Evolutionary conservation across 2,888 invertebrate genomes (phyloP).

Genomic region (Trichogramma dendrolimi): DNA sequence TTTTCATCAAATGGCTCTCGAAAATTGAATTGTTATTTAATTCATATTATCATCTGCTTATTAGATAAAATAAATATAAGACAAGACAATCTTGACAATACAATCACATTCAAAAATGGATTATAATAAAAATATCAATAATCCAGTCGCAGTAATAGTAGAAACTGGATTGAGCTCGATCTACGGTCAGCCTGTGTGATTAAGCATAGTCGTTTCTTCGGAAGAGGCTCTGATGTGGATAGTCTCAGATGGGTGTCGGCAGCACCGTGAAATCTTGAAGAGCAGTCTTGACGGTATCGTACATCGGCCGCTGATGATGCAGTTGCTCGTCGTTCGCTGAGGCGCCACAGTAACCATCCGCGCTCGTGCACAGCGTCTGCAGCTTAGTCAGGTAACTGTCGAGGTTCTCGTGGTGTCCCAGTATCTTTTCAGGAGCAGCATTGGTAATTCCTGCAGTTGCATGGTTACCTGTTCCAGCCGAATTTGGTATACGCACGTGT

Average conservation of each 20-base stretch:
- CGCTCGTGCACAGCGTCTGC: constrained; percentile 74
- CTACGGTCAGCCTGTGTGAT: neutral
- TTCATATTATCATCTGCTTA: too few species aligned
- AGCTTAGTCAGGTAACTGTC: constrained; percentile 89
- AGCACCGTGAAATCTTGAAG: constrained; percentile 88
- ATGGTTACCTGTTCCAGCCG: constrained; percentile 52
- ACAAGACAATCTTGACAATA: too few species aligned
- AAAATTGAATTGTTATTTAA: too few species aligned
- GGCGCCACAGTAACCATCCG: constrained; percentile 70
- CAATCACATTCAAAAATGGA: too few species aligned
- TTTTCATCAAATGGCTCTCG: too few species aligned
- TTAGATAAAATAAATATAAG: too few species aligned
- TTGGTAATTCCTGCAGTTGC: constrained; percentile 1
- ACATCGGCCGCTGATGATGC: constrained; percentile 68
- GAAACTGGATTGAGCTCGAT: too few species aligned
- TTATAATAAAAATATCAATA: too few species aligned
- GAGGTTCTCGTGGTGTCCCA: constrained; percentile 72
- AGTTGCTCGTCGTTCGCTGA: constrained; percentile 56
- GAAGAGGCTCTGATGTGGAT: constrained; percentile 34
- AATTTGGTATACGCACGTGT: constrained; percentile 80
- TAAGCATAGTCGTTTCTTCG: constrained; percentile 24
- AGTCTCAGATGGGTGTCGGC: constrained; percentile 79
- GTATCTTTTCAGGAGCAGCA: constrained; percentile 39
- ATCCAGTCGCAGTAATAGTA: too few species aligned
- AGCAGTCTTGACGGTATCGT: constrained; percentile 86